Conservation (phyloP, 1,140 invertebrate species). For the Tetramorium alpestre region DNA sequence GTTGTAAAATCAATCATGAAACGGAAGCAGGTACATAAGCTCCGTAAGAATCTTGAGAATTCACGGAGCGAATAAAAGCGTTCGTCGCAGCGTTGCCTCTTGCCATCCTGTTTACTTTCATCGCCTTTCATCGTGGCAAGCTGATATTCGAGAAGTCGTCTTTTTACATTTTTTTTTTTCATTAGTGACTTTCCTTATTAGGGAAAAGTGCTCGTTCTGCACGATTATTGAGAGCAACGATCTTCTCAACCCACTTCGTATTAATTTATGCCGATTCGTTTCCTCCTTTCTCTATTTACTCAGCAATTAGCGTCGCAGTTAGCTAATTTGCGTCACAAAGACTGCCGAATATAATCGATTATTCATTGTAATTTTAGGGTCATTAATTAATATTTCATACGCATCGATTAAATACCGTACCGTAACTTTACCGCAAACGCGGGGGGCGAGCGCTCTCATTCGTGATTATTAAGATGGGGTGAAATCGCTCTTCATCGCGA, state of each 20-base stretch:
- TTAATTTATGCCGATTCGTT: background rate
- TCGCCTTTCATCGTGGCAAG: background rate
- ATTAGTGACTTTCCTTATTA: background rate
- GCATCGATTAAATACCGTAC: background rate
- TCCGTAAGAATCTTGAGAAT: slow-evolving; percentile 32
- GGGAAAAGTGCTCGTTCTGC: slow-evolving; percentile 9
- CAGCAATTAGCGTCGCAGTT: background rate
- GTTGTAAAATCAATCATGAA: background rate
- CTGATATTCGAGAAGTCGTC: background rate
- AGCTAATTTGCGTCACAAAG: background rate
- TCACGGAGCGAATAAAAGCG: slow-evolving; percentile 4
- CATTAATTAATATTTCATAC: slow-evolving; percentile 37
- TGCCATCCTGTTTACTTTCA: background rate
- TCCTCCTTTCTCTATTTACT: background rate
- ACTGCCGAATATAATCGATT: background rate
- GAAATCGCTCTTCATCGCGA: slow-evolving; percentile 50
- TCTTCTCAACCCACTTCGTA: background rate
- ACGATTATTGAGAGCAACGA: background rate
- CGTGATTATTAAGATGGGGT: slow-evolving; percentile 12
- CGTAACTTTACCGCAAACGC: background rate
- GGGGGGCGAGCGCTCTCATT: background rate
- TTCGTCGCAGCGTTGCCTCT: background rate
- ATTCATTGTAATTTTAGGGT: background rate
- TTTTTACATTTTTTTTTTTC: background rate
- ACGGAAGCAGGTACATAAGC: background rate